Conservation (phyloP, 92 coral and sea anemone genomes). For the Palythoa grandiflora region DNA sequence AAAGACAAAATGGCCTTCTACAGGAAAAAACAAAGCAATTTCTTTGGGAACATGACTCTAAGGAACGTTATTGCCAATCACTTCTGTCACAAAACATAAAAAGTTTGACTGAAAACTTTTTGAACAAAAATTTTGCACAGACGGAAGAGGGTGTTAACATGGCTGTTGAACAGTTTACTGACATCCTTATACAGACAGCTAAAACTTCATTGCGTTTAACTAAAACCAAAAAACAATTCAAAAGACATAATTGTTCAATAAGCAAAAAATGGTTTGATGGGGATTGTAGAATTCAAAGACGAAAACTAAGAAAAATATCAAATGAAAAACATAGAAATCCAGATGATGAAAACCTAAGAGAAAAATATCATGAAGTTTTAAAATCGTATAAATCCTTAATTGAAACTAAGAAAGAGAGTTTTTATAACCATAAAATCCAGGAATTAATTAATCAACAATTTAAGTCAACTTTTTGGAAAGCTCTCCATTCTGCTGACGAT, state of each 20-base stretch:
- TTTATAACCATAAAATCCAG: constrained; percentile 22
- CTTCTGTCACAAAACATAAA: constrained; percentile 34
- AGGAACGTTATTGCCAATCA: constrained; percentile 29
- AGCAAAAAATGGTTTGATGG: constrained; percentile 27
- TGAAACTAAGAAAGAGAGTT: constrained; percentile 38
- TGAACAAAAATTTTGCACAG: background rate
- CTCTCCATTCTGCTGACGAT: constrained; percentile 33
- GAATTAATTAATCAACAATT: constrained; percentile 25
- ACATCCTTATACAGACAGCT: constrained; percentile 19
- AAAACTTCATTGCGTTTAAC: constrained; percentile 31
- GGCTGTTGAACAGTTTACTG: constrained; percentile 30
- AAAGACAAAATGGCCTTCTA: constrained; percentile 18
- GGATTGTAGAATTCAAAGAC: constrained; percentile 34
- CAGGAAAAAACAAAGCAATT: constrained; percentile 3
- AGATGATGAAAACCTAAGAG: constrained; percentile 30
- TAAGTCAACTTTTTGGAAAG: constrained; percentile 28
- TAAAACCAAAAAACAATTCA: constrained; percentile 19
- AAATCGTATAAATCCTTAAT: constrained; percentile 22
- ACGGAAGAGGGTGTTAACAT: constrained; percentile 27
- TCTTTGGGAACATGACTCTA: constrained; percentile 31
- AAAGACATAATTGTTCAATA: constrained; percentile 31
- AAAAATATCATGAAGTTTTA: constrained; percentile 20
- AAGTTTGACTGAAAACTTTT: constrained; percentile 22
- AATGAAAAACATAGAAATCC: constrained; percentile 32
- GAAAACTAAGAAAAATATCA: constrained; percentile 30